phyloP scores from a whole-genome alignment of 2,797 vertebrate species.

The Onychomys leucogaster region DNA sequence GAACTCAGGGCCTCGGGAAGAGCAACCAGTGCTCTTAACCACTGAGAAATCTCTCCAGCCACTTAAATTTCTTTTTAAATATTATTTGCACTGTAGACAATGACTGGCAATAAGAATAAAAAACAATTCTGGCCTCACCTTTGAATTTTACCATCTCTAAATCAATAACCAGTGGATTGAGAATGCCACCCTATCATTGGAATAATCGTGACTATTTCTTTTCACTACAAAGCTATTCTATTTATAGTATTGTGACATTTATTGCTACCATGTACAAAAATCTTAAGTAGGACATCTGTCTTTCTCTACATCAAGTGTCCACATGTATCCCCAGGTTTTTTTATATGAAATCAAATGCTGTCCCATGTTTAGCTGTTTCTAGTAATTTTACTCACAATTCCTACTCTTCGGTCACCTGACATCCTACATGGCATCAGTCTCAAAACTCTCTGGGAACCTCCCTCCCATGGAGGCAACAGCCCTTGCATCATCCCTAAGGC shows the following conservation, averaged over 20 bases:
- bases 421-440: background rate
- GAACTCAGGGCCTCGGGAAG: no score
- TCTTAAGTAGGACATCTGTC: background rate
- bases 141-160: background rate
- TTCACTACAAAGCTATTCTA: background rate
- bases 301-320: background rate
- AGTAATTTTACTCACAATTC: background rate
- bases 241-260: background rate
- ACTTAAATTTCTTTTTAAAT: no score
- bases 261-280: background rate
- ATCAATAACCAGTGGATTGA: background rate
- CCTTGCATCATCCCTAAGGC: background rate
- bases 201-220: background rate
- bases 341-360: background rate
- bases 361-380: background rate
- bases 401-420: background rate
- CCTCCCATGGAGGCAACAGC: background rate
- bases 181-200: background rate
- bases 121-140: background rate
- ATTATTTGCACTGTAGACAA: background rate
- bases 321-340: no score
- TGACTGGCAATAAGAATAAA: background rate
- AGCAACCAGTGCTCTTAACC: no score
- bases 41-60: no score
- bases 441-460: background rate